These are phyloP conservation scores for Dynastes grantii DNA, from an alignment of 2,888 invertebrate genomes.

Conservation along the genomic window DNA sequence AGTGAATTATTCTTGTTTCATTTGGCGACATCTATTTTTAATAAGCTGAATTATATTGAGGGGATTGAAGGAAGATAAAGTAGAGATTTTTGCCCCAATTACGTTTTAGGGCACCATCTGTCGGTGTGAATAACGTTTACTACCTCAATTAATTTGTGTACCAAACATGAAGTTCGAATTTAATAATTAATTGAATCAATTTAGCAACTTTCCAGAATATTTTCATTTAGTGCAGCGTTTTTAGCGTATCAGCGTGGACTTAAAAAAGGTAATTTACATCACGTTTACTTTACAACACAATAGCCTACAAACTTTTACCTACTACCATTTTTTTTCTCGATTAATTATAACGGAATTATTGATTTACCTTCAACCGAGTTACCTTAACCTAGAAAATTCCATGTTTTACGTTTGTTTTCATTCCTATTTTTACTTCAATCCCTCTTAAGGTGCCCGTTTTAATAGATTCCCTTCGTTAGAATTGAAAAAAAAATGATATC, in stretches of 20 bases:
- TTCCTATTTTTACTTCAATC: not conserved
- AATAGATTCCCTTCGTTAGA: too few species aligned
- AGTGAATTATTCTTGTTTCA: not conserved
- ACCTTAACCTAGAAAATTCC: constrained; percentile 11
- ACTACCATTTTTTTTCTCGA: not conserved
- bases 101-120: not conserved
- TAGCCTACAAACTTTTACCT: too few species aligned
- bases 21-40: not conserved
- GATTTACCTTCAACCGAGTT: not conserved
- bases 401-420: not conserved
- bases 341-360: constrained; percentile 7
- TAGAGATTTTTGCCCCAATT: not conserved
- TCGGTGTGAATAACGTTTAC: not conserved
- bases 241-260: not conserved
- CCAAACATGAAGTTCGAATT: constrained; percentile 35
- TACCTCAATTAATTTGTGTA: constrained; percentile 6
- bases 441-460: too few species aligned
- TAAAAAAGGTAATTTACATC: constrained; percentile 4
- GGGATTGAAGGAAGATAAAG: not conserved
- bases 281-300: too few species aligned
- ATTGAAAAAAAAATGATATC: too few species aligned
- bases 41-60: not conserved
- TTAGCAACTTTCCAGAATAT: constrained; percentile 19
- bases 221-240: constrained; percentile 10
- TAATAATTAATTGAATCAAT: constrained; percentile 28